Percentiles rank a stretch among this genome's conserved stretches.
Evolutionary conservation across 2,797 vertebrate genomes (phyloP).

Genomic region (Fratercula arctica): DNA sequence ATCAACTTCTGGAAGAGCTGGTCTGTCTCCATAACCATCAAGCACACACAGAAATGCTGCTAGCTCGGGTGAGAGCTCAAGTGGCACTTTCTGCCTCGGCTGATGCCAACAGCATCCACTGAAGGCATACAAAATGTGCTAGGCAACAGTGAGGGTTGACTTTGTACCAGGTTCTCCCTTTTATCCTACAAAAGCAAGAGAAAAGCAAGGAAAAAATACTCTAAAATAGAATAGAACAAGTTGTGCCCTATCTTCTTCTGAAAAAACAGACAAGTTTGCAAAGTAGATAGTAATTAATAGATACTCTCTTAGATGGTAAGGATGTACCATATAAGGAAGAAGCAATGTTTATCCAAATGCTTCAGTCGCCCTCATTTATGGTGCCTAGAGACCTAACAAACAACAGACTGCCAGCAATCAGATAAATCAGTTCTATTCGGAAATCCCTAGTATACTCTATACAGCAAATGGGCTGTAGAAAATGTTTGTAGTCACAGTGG

Average conservation of each 20-base stretch:
- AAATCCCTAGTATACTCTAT: neutral
- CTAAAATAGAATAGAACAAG: neutral
- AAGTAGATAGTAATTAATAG: slow-evolving; percentile 36
- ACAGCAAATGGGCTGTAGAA: neutral
- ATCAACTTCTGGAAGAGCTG: neutral
- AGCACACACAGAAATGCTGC: neutral
- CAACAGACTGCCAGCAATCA: slow-evolving; percentile 24
- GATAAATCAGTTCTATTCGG: neutral
- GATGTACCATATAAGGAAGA: slow-evolving; percentile 47
- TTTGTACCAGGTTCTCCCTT: neutral
- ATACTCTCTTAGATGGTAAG: neutral
- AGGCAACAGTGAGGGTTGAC: neutral
- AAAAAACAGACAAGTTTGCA: neutral
- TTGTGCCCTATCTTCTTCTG: neutral
- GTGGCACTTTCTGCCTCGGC: neutral
- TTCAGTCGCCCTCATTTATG: slow-evolving; percentile 30
- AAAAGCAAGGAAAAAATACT: neutral
- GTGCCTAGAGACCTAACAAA: slow-evolving; percentile 65
- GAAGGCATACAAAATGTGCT: neutral
- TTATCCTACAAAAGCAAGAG: neutral
- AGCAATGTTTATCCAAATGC: slow-evolving; percentile 31
- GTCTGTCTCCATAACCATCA: neutral
- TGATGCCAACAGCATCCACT: neutral
- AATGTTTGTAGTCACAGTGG: neutral
- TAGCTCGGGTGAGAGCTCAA: neutral